Evolutionary conservation across 2,888 invertebrate species (phyloP).

Genomic region (Polymixis flavicincta): DNA sequence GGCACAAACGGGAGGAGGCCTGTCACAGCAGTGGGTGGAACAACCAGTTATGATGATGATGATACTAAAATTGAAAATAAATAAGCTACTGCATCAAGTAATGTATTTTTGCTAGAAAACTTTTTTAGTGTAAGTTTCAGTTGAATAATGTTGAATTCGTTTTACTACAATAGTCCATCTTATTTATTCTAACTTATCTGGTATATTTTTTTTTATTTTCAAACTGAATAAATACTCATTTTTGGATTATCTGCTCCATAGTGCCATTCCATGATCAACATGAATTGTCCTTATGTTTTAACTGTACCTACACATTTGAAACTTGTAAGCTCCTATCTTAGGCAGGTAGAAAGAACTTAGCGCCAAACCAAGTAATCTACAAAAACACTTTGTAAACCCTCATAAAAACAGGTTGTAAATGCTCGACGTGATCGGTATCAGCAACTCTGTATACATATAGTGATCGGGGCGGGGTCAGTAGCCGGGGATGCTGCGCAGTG

Average conservation of each 20-base stretch:
- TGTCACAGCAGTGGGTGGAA: background rate
- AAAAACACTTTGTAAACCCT: background rate
- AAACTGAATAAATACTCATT: background rate
- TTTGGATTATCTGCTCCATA: background rate
- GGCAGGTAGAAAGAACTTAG: background rate
- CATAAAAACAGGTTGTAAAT: conserved; percentile 26
- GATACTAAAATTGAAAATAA: too few relatives aligned
- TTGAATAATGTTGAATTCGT: background rate
- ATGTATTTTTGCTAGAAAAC: background rate
- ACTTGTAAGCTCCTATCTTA: background rate
- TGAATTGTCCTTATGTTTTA: too few relatives aligned
- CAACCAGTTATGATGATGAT: background rate
- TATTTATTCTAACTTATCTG: background rate
- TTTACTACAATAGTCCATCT: background rate
- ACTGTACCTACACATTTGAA: background rate
- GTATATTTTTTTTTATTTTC: background rate
- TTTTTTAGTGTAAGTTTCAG: background rate
- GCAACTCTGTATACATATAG: conserved; percentile 34
- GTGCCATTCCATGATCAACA: background rate
- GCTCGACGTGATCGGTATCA: conserved; percentile 48
- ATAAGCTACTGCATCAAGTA: too few relatives aligned
- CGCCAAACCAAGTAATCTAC: background rate
- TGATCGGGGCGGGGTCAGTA: conserved; percentile 61
- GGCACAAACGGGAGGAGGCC: background rate
- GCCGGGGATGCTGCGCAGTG: conserved; percentile 69